Evolutionary conservation across 2,888 invertebrate species (phyloP).

Genomic region (Flabesymbios commensalis): DNA sequence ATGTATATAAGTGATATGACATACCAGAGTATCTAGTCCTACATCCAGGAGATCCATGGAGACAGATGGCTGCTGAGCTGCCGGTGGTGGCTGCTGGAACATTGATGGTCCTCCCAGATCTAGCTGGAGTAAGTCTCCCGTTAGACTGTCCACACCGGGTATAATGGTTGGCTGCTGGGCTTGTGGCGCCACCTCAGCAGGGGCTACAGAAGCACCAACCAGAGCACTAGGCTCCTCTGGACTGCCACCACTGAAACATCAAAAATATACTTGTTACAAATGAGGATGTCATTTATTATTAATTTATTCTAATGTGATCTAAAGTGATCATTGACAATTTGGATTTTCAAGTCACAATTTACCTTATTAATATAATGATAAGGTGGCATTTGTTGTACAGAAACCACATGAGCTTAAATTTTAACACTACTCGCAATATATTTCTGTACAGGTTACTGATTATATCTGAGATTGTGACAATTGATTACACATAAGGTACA

Average conservation of each 20-base stretch:
- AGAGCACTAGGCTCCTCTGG: slow-evolving; percentile 39
- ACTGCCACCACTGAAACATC: too few relatives aligned
- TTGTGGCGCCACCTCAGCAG: slow-evolving; percentile 29
- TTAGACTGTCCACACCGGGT: slow-evolving; percentile 85
- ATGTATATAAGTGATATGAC: too few relatives aligned
- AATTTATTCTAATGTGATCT: too few relatives aligned
- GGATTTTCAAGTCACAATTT: too few relatives aligned
- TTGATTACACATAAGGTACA: too few relatives aligned
- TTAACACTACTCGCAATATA: too few relatives aligned
- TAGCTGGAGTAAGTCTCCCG: slow-evolving; percentile 95
- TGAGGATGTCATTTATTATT: too few relatives aligned
- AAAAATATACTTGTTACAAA: too few relatives aligned
- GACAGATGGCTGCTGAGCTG: slow-evolving; percentile 54
- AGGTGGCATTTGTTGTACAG: not conserved
- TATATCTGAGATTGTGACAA: too few relatives aligned
- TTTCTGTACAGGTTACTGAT: too few relatives aligned
- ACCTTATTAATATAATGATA: too few relatives aligned
- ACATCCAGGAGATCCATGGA: slow-evolving; percentile 76
- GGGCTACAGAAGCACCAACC: slow-evolving; percentile 27
- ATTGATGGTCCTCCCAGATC: slow-evolving; percentile 75
- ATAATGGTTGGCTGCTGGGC: slow-evolving; percentile 67
- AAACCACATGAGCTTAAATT: not conserved
- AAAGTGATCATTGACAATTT: too few relatives aligned
- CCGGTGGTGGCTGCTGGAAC: slow-evolving; percentile 52
- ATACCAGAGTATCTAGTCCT: slow-evolving; percentile 83